Evolutionary conservation across 2,113 vertebrate species (phyloP), one percentile per base, ranked within the genome.

Genomic region (Tringa solitaria): DNA sequence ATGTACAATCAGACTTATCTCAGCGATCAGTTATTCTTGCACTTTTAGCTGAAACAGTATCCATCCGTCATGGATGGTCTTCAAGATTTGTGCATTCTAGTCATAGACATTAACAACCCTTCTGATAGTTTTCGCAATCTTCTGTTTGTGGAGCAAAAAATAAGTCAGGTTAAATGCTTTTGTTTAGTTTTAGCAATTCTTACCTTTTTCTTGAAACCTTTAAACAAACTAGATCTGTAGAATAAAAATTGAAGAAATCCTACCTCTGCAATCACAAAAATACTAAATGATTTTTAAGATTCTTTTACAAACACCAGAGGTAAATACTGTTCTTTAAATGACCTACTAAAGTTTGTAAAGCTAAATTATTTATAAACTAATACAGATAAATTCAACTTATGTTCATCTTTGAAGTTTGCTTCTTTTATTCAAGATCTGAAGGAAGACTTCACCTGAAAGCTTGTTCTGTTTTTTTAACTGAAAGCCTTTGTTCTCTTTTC

Each of bases 261-360:
- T 35, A 76, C 24, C 5, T 64, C 72, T 59, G 32, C 28, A 72
- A 33, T 67, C 77, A 78, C 8, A 33, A 83, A 84, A 87, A 63
- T 21, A 14, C 10, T 3, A 16, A 67, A 70, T n/a, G 0, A 54
- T 72, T 75, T 75, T 67, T 68, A 35, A 64, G 53, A 51, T 45
- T 67, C 7, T 80, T 81, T 41, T 30, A 39, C 23, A 63, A 93
- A 33, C 19, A 70, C 10, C 23, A 15, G 39, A 79, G 33, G 13
- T 35, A 72, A 75, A 43, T 39, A 53, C 6, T 54, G 48, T 84
- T 93, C 76, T 90, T 88, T 64, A 85, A 85, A 80, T 88, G 90
- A 83, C 95, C 92, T 88, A 85, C 69, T 97, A 94, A 95, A 90
- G 74, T 93, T 93, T 88, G 61, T 83, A 93, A 85, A 92, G 72